Conservation (phyloP, 2,797 vertebrate genomes). For the Cynopterus sphinx region DNA sequence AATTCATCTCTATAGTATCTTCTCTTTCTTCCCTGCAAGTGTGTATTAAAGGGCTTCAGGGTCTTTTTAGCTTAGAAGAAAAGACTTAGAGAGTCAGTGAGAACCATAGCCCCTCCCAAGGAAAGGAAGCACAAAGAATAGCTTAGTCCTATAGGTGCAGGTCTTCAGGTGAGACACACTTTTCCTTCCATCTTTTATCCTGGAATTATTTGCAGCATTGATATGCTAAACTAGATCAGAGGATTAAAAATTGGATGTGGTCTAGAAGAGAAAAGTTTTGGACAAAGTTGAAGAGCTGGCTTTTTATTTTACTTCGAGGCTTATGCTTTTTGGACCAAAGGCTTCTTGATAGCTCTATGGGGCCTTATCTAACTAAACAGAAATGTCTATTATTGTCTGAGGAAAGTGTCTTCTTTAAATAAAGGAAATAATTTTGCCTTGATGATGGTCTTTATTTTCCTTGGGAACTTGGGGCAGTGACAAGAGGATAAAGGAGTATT, state of each 20-base stretch:
- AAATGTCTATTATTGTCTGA: not conserved
- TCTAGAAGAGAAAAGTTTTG: not conserved
- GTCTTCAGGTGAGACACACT: not conserved
- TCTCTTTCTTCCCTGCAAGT: not conserved
- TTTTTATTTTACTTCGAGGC: not conserved
- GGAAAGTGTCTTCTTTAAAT: not conserved
- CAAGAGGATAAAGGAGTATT: not conserved
- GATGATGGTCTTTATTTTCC: not conserved
- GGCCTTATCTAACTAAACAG: not conserved
- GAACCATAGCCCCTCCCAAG: not conserved
- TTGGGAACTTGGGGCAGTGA: not conserved
- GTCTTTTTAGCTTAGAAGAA: not conserved
- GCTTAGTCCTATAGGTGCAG: not conserved
- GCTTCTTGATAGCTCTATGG: not conserved
- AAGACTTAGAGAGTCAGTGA: not conserved
- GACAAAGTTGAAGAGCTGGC: not conserved
- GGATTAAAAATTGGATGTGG: not conserved
- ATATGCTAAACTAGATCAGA: not conserved
- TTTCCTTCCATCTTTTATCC: not conserved
- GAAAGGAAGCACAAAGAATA: not conserved
- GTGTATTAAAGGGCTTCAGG: not conserved
- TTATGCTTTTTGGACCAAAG: not conserved
- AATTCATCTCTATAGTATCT: not conserved
- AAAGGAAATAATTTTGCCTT: conserved; percentile 39
- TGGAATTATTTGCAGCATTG: not conserved